Percentiles rank a stretch among this genome's conserved stretches.
These are phyloP conservation scores for Propithecus perrieri DNA, from an alignment of 2,797 vertebrate genomes.

Conservation along the genomic window DNA sequence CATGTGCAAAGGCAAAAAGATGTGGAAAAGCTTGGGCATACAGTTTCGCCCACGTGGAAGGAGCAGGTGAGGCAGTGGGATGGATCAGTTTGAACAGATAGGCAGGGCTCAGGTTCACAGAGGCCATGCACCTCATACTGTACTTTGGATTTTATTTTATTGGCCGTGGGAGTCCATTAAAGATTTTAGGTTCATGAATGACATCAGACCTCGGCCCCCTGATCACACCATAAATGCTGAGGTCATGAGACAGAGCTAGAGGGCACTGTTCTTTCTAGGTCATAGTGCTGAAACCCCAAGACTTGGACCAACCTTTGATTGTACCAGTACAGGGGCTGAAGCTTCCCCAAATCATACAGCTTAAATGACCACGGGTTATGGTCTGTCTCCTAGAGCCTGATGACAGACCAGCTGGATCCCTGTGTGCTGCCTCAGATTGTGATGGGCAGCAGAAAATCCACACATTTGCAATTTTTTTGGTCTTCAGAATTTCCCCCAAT, in stretches of 20 bases:
- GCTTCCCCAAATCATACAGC: background rate
- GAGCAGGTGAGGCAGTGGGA: background rate
- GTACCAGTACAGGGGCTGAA: accelerated
- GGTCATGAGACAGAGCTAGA: background rate
- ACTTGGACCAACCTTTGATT: background rate
- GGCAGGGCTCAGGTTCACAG: background rate
- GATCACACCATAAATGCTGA: background rate
- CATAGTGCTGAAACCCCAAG: background rate
- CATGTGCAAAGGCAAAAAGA: background rate
- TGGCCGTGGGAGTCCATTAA: background rate
- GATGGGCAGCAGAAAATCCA: background rate
- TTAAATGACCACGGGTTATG: background rate
- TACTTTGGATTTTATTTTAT: background rate
- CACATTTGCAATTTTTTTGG: background rate
- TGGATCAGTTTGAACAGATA: background rate
- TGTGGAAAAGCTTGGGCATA: background rate
- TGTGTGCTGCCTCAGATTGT: background rate
- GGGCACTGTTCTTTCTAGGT: background rate
- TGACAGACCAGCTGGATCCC: background rate
- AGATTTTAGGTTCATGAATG: background rate
- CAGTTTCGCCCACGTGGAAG: background rate
- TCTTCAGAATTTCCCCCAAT: slow-evolving; percentile 23
- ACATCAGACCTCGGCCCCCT: background rate
- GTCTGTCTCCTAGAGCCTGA: background rate
- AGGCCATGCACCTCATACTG: background rate